A percentile compares a stretch with the other conserved stretches of the same genome.
Evolutionary conservation across 2,113 vertebrate genomes (phyloP).

Genomic region (Cyanistes caeruleus): DNA sequence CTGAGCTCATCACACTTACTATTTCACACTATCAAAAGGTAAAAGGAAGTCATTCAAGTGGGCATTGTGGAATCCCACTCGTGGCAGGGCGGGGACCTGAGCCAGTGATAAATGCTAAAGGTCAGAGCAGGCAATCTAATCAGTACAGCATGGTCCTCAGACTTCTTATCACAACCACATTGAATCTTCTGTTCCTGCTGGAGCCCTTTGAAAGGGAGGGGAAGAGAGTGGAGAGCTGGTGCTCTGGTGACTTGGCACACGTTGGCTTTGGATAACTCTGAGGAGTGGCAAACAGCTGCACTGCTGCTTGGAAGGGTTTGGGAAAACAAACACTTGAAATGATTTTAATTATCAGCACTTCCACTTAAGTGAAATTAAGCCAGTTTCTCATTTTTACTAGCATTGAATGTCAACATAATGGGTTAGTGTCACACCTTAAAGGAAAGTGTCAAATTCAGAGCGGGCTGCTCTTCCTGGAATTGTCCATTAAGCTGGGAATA

Average conservation of each 20-base stretch:
- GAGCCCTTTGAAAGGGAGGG: conserved; percentile 21
- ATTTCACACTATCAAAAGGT: conserved; percentile 27
- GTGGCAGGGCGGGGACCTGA: background rate
- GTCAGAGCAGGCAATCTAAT: conserved; percentile 9
- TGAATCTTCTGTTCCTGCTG: conserved; percentile 10
- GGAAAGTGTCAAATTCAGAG: background rate
- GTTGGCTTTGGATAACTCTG: background rate
- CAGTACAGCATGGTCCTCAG: background rate
- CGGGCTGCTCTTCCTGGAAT: background rate
- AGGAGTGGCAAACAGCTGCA: background rate
- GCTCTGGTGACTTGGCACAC: background rate
- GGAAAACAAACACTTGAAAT: background rate
- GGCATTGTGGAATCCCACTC: conserved; percentile 19
- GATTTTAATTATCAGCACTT: background rate
- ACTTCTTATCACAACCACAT: background rate
- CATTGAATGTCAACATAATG: background rate
- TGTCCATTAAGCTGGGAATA: background rate
- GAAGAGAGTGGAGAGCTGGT: background rate
- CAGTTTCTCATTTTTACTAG: background rate
- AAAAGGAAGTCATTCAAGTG: conserved; percentile 32
- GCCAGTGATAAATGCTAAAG: background rate
- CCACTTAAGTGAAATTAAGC: background rate
- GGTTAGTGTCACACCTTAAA: background rate
- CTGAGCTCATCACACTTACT: background rate
- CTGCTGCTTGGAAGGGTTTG: background rate